phyloP scores from a whole-genome alignment of 2,888 invertebrate genomes.

The Troides helena region DNA sequence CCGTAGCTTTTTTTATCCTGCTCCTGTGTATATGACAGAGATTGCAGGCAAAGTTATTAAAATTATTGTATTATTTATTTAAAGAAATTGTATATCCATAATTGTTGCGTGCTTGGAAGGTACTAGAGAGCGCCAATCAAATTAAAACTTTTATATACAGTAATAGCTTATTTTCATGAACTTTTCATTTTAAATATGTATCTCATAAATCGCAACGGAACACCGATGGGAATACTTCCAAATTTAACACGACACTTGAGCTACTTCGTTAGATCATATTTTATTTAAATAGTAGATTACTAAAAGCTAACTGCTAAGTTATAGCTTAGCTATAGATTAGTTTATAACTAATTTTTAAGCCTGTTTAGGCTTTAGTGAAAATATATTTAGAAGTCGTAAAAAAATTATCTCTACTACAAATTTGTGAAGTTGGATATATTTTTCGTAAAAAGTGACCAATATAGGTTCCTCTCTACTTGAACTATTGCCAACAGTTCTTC shows the following conservation, averaged over 20 bases:
- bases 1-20: background rate
- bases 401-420: too few relatives aligned
- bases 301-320: background rate
- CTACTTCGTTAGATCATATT: conserved; percentile 17
- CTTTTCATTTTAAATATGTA: background rate
- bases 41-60: background rate
- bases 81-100: background rate
- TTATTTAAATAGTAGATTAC: background rate
- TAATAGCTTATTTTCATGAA: too few relatives aligned
- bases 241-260: conserved; percentile 13
- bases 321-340: too few relatives aligned
- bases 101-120: background rate
- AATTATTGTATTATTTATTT: background rate
- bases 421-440: too few relatives aligned
- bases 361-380: too few relatives aligned
- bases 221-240: conserved; percentile 16
- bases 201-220: conserved; percentile 5
- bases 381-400: too few relatives aligned
- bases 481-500: too few relatives aligned
- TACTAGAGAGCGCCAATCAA: background rate
- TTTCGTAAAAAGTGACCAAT: too few relatives aligned
- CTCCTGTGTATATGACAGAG: background rate
- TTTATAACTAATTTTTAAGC: too few relatives aligned
- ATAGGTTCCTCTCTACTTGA: too few relatives aligned
- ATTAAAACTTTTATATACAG: too few relatives aligned